Conservation (phyloP, 2,113 vertebrate species). For the Trematomus loennbergii region DNA sequence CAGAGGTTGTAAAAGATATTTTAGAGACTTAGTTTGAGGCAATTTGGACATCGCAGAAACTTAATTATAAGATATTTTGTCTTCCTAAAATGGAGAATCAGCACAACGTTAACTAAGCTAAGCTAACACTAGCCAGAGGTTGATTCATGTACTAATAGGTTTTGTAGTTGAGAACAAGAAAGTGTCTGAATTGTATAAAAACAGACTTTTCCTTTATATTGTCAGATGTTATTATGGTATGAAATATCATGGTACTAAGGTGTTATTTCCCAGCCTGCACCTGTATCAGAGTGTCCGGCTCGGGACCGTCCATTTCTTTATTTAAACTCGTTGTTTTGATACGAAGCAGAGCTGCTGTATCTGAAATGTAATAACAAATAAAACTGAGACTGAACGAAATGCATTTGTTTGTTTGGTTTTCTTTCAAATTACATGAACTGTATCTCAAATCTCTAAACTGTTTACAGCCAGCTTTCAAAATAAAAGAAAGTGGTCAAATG, state of each 20-base stretch:
- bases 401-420: not conserved
- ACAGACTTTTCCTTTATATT: constrained; percentile 27
- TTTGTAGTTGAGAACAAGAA: not conserved
- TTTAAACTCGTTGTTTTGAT: constrained; percentile 48
- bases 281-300: constrained; percentile 59
- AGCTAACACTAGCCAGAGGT: not conserved
- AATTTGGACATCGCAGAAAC: not conserved
- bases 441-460: no score
- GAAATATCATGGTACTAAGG: constrained; percentile 14
- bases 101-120: not conserved
- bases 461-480: not conserved
- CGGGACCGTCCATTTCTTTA: not conserved
- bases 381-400: constrained; percentile 9
- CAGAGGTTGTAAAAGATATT: no score
- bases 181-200: constrained; percentile 11
- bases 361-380: constrained; percentile 38
- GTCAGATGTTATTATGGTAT: constrained; percentile 25
- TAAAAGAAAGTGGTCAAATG: not conserved
- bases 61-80: not conserved
- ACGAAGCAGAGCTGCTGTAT: constrained; percentile 33
- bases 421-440: not conserved
- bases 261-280: constrained; percentile 30
- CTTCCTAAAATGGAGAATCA: not conserved
- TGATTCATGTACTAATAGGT: no score
- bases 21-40: not conserved